Conservation (phyloP, 2,113 vertebrate genomes). For the Myiozetetes cayanensis region DNA sequence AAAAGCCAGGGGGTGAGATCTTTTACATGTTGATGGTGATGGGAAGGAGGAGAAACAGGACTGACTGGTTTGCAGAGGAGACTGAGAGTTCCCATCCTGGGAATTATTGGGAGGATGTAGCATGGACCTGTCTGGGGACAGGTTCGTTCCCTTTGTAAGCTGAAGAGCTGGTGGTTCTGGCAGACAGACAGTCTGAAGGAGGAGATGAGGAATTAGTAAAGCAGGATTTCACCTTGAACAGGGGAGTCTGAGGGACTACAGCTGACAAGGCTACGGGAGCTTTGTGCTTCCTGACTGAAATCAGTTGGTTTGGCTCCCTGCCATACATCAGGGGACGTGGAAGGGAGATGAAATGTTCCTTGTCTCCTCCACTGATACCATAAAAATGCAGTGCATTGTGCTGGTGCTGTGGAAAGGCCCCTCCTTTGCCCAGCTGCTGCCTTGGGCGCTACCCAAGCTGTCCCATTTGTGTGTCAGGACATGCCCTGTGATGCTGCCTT, state of each 20-base stretch:
- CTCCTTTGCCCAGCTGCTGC: neutral
- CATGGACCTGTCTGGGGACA: neutral
- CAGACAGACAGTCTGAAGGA: neutral
- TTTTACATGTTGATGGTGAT: neutral
- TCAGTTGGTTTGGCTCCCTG: neutral
- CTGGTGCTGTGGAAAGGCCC: neutral
- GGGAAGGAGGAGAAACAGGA: neutral
- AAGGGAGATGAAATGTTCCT: neutral
- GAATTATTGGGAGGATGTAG: neutral
- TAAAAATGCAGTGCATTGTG: neutral
- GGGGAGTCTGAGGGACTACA: neutral
- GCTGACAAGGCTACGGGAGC: neutral
- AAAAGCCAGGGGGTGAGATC: neutral
- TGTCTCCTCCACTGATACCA: neutral
- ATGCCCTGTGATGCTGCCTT: neutral
- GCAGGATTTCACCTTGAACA: neutral
- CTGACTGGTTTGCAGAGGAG: neutral
- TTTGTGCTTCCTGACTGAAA: neutral
- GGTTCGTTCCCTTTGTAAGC: fast-evolving
- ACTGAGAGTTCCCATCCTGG: neutral
- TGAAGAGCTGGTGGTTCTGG: neutral
- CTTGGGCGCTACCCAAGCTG: neutral
- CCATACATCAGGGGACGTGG: fast-evolving
- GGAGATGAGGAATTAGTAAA: neutral
- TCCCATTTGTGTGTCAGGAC: neutral